Evolutionary conservation across 1,140 invertebrate genomes (phyloP), one percentile per base, ranked within the genome.

Genomic region (Oscheius sp.): DNA sequence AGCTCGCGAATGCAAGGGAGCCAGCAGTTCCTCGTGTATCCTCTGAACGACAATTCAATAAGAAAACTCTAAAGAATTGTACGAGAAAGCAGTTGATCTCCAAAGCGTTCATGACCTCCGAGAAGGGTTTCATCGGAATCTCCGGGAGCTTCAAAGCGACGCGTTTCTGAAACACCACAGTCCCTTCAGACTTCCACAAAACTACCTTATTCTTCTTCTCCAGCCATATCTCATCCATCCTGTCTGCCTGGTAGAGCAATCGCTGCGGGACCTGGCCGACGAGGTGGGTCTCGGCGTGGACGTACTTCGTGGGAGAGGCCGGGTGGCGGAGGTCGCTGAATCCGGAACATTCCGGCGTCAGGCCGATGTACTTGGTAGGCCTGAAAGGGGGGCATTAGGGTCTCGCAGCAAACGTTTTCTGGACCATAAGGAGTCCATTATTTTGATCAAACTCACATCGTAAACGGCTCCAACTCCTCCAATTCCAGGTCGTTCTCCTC

Each of bases 211-310:
- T 97, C 20, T 93, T 86, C 61, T 91, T 88, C 72, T 90, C 89
- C 45, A 98, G 88, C 95, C 95, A 99, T 36, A 90, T 89, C 61
- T 92, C 90, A 87, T 98, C 95, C 73, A 90, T 89, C 79, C 94
- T 91, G 87, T 98, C 95, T 78, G 97, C 88, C 85, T 97, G 94
- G 86, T 98, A 79, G 26, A 78, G 46, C 20, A 61, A 55, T 45
- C 68, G 7, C 34, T 20, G 4, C 18, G 68, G 68, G n/a, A 70
- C 4, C 7, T 26, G 7, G 36, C 31, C 36, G 31, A 63, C 10
- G n/a, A n/a, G 61, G 61, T 63, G 61, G 36, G 61, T 63, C 10
- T 26, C 10, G 36, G 23, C 15, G 20, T 10, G 15, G 18, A 63
- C 61, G 31, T 63, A 63, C 4, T 26, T 26, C 18, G 32, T 29